These are phyloP conservation scores for Petrolisthes manimaculis DNA, from an alignment of 2,888 invertebrate genomes.

Conservation along the genomic window DNA sequence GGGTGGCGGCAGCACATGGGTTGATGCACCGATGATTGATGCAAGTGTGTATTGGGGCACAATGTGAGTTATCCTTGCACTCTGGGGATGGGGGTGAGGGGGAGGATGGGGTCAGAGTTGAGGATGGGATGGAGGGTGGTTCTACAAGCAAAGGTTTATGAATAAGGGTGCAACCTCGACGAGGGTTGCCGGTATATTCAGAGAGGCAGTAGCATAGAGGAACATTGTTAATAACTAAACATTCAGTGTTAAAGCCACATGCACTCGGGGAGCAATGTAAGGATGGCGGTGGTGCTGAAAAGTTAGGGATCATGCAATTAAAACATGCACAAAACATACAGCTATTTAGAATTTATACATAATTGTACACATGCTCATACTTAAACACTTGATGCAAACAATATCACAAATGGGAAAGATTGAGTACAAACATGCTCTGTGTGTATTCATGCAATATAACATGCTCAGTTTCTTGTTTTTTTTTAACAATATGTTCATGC, in stretches of 20 bases:
- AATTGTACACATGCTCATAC: conserved; percentile 39
- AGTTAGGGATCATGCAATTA: conserved; percentile 59
- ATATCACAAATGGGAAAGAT: not conserved
- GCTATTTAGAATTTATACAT: conserved; percentile 54
- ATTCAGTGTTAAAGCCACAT: conserved; percentile 67
- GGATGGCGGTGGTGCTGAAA: conserved; percentile 55
- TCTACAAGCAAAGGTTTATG: conserved; percentile 47
- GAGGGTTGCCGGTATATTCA: conserved; percentile 87
- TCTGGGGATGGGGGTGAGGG: conserved; percentile 50
- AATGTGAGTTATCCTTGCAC: conserved; percentile 64
- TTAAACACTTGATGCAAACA: not conserved
- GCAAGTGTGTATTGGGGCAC: conserved; percentile 76
- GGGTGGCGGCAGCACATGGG: conserved; percentile 43
- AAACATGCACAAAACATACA: conserved; percentile 45
- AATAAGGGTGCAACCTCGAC: conserved; percentile 77
- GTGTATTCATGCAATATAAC: conserved; percentile 15
- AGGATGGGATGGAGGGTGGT: conserved; percentile 8
- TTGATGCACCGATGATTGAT: conserved; percentile 80
- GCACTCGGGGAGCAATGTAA: conserved; percentile 79
- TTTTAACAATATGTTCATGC: conserved; percentile 28
- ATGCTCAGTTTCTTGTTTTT: conserved; percentile 18
- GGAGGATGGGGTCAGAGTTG: conserved; percentile 23
- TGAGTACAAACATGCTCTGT: conserved; percentile 28
- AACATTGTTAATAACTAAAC: conserved; percentile 67
- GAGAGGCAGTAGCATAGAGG: conserved; percentile 80